Evolutionary conservation across 2,113 vertebrate genomes (phyloP).

Genomic region (Oryzias woworae): DNA sequence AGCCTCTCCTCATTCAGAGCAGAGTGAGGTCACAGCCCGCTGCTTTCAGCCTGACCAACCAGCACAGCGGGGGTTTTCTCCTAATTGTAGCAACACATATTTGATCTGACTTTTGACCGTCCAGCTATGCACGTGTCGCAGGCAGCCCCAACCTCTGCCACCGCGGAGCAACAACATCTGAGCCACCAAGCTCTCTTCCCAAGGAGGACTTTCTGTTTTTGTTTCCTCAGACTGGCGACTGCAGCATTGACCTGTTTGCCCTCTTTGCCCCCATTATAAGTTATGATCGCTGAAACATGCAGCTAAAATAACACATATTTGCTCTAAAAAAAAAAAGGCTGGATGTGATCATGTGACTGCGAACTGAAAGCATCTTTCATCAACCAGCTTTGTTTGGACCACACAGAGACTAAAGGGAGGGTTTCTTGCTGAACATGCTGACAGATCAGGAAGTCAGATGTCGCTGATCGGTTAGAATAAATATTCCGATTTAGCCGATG

Average conservation of each 20-base stretch:
- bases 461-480: constrained; percentile 30
- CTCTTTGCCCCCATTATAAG: constrained; percentile 2
- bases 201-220: constrained; percentile 4
- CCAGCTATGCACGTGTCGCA: constrained; percentile 3
- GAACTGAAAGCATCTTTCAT: constrained; percentile 3
- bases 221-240: constrained; percentile 30
- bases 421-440: constrained; percentile 61
- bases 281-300: neutral
- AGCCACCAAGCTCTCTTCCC: constrained; percentile 18
- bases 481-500: constrained; percentile 9
- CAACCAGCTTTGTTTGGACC: constrained; percentile 32
- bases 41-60: constrained; percentile 37
- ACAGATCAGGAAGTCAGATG: constrained; percentile 45
- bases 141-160: constrained; percentile 27
- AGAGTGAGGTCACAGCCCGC: constrained; percentile 45
- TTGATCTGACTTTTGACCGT: constrained; percentile 41
- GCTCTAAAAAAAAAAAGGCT: no score
- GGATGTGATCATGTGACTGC: constrained; percentile 25
- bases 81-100: constrained; percentile 25
- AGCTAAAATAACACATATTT: no score
- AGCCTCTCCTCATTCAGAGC: constrained; percentile 32
- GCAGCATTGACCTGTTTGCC: constrained; percentile 13
- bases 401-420: constrained; percentile 35
- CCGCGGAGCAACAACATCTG: constrained; percentile 26
- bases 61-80: constrained; percentile 19